Evolutionary conservation across 2,888 invertebrate genomes (phyloP).

Genomic region (Nymphalis polychloros): DNA sequence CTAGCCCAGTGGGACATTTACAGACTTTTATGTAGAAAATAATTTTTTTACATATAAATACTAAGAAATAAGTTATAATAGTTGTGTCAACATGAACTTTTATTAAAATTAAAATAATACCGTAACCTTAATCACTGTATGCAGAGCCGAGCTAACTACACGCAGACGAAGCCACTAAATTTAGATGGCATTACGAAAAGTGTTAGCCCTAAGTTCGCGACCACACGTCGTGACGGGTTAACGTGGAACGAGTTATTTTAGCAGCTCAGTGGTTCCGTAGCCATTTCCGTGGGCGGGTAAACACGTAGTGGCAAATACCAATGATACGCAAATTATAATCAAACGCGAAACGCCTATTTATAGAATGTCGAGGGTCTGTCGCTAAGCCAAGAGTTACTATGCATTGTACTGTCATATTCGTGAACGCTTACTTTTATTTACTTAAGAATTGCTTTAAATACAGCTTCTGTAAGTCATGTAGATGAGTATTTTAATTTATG

Average conservation of each 20-base stretch:
- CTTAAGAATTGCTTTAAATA: too few relatives aligned
- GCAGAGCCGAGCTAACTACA: too few relatives aligned
- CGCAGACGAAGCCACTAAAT: too few relatives aligned
- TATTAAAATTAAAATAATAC: background rate
- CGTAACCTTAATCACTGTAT: background rate
- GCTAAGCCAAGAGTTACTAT: background rate
- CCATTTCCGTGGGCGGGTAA: slow-evolving; percentile 31
- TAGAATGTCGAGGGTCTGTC: slow-evolving; percentile 16
- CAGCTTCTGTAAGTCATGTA: too few relatives aligned
- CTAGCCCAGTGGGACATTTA: too few relatives aligned
- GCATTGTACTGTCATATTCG: background rate
- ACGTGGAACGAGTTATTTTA: slow-evolving; percentile 28
- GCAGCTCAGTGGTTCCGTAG: slow-evolving; percentile 27
- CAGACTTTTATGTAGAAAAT: too few relatives aligned
- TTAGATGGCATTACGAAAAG: background rate
- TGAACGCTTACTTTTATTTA: too few relatives aligned
- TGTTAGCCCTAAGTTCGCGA: background rate
- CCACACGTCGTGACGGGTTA: slow-evolving; percentile 28
- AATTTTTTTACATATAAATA: too few relatives aligned
- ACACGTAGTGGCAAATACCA: slow-evolving; percentile 15
- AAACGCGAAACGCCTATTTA: slow-evolving; percentile 10
- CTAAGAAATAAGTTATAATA: too few relatives aligned
- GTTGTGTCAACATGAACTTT: too few relatives aligned
- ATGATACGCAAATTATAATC: slow-evolving; percentile 18
- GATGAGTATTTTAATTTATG: too few relatives aligned